Conservation (phyloP, 2,797 vertebrate species). For the Pantherophis alleghaniensis region DNA sequence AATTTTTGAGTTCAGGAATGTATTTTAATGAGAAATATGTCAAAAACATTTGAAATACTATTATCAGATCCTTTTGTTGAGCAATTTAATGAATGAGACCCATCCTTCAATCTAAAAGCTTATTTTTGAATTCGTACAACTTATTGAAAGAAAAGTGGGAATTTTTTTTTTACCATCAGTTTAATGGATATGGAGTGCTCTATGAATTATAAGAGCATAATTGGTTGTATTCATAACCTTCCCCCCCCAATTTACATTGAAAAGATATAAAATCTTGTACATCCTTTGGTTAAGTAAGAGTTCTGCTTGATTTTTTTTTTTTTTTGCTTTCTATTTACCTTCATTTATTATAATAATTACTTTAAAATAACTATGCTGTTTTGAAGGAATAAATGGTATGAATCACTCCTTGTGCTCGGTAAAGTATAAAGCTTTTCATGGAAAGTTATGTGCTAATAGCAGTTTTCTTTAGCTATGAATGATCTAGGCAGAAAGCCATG, state of each 20-base stretch:
- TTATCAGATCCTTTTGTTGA: constrained; percentile 20
- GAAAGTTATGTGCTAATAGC: constrained; percentile 50
- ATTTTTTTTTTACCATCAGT: constrained; percentile 35
- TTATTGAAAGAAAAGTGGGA: constrained; percentile 49
- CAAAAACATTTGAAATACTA: constrained; percentile 24
- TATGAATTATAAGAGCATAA: constrained; percentile 48
- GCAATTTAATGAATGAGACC: constrained; percentile 8
- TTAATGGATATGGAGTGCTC: constrained; percentile 45
- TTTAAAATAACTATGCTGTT: constrained; percentile 50
- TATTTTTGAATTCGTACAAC: constrained; percentile 18
- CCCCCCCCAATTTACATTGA: constrained; percentile 36
- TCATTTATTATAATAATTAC: constrained; percentile 56
- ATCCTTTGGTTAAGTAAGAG: constrained; percentile 41
- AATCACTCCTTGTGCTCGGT: constrained; percentile 56
- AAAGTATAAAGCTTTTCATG: constrained; percentile 51
- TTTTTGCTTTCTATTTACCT: constrained; percentile 53
- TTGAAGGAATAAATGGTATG: constrained; percentile 56
- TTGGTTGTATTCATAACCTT: constrained; percentile 42
- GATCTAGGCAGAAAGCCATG: constrained; percentile 22
- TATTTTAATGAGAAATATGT: constrained; percentile 12
- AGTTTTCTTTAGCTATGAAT: constrained; percentile 56
- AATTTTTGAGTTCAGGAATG: neutral
- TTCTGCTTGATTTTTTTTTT: constrained; percentile 50
- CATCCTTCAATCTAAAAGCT: constrained; percentile 31
- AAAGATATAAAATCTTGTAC: constrained; percentile 29